These are phyloP conservation scores for Labia minor DNA, from an alignment of 2,888 invertebrate genomes.

Conservation along the genomic window DNA sequence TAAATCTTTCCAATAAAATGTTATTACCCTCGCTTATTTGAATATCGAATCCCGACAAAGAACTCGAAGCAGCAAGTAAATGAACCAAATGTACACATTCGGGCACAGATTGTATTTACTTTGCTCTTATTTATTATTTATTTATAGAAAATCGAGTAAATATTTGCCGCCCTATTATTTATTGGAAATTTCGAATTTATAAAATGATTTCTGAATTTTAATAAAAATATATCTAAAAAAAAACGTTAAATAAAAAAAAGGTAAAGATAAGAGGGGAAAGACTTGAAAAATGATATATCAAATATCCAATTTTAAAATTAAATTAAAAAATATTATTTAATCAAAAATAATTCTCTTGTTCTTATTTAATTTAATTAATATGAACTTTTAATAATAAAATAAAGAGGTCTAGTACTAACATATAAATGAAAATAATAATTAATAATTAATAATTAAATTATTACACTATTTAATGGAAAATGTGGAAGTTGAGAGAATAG, in stretches of 20 bases:
- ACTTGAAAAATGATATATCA: too few species aligned
- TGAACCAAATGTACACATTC: conserved; percentile 4
- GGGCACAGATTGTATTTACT: not conserved
- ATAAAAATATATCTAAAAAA: not conserved
- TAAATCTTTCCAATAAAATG: conserved; percentile 13
- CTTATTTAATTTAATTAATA: too few species aligned
- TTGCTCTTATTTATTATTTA: conserved; percentile 5
- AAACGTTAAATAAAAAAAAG: not conserved
- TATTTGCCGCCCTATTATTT: not conserved
- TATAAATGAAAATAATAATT: too few species aligned
- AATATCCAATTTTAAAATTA: too few species aligned
- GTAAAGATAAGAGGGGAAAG: too few species aligned
- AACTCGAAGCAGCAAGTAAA: not conserved
- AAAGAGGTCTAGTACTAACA: too few species aligned
- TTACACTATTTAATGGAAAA: too few species aligned
- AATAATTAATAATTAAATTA: too few species aligned
- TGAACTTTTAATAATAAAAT: too few species aligned
- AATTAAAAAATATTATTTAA: too few species aligned
- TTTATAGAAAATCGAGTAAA: conserved; percentile 2
- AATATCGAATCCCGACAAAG: conserved; percentile 3
- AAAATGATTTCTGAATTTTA: not conserved
- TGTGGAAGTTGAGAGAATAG: too few species aligned
- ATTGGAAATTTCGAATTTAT: not conserved
- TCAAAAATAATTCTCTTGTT: too few species aligned
- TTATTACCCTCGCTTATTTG: conserved; percentile 5